Evolutionary conservation across 2,888 invertebrate genomes (phyloP).

Genomic region (Koerneria pararmatus): DNA sequence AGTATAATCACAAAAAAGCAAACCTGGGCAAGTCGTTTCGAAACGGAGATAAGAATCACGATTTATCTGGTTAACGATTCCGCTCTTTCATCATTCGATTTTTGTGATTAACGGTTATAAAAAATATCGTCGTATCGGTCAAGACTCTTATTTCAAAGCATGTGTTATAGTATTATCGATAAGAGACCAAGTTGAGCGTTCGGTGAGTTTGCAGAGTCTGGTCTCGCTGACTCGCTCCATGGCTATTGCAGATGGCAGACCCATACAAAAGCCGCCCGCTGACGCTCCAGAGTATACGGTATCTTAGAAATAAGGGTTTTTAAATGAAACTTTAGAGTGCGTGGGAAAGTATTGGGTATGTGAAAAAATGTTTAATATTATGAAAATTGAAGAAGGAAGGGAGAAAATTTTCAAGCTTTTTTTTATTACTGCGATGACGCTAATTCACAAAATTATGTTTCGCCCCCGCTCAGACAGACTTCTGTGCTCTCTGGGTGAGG

Average conservation of each 20-base stretch:
- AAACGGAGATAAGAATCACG: not conserved
- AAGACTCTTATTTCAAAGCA: constrained; percentile 2
- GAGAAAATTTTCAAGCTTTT: no score
- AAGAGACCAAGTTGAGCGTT: no score
- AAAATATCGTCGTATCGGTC: not conserved
- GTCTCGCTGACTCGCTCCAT: constrained; percentile 20
- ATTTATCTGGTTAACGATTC: not conserved
- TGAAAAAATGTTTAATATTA: no score
- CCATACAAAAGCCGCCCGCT: not conserved
- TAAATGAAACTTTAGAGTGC: no score
- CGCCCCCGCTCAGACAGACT: no score
- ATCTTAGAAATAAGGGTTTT: no score
- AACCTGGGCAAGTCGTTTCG: no score
- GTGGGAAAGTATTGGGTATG: no score
- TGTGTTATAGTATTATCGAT: constrained; percentile 8
- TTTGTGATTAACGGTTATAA: not conserved
- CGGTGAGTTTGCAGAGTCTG: constrained; percentile 9
- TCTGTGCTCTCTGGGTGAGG: no score
- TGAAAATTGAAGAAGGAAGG: no score
- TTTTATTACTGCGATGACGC: no score
- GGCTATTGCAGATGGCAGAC: constrained; percentile 14
- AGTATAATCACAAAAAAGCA: not conserved
- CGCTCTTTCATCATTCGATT: not conserved
- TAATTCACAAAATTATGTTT: no score
- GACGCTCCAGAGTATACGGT: constrained; percentile 10